Percentiles rank a stretch among this genome's conserved stretches.
Evolutionary conservation across 2,797 vertebrate species (phyloP).

Genomic region (Acanthiza pusilla): DNA sequence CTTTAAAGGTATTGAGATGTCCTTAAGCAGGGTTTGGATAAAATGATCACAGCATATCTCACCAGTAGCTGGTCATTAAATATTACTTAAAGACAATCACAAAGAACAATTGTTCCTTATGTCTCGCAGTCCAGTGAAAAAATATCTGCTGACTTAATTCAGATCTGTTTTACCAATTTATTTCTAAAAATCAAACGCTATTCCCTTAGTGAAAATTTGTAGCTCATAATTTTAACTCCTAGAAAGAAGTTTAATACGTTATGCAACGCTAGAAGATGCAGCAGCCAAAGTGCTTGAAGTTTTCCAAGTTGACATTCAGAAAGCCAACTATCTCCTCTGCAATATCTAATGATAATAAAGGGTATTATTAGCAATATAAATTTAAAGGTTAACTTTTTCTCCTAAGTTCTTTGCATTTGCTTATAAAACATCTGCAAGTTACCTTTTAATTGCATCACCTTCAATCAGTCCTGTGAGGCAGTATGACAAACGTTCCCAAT

Average conservation of each 20-base stretch:
- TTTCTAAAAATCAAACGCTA: not conserved
- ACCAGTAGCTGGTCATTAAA: not conserved
- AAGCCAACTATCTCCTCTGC: not conserved
- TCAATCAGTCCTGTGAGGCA: not conserved
- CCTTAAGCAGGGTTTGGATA: not conserved
- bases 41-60: not conserved
- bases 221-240: not conserved
- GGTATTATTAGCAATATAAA: not conserved
- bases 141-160: not conserved
- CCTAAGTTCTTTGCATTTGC: not conserved
- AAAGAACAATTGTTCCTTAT: not conserved
- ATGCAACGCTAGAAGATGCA: not conserved
- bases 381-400: not conserved
- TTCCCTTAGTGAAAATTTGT: not conserved
- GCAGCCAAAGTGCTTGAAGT: not conserved
- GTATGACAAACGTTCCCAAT: not conserved
- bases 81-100: not conserved
- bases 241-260: not conserved
- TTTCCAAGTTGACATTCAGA: not conserved
- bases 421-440: not conserved
- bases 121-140: not conserved
- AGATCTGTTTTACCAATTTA: not conserved
- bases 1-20: not conserved
- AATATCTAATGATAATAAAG: not conserved
- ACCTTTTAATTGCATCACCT: not conserved